Evolutionary conservation across 2,888 invertebrate genomes (phyloP).

Genomic region (Dolomedes plantarius): DNA sequence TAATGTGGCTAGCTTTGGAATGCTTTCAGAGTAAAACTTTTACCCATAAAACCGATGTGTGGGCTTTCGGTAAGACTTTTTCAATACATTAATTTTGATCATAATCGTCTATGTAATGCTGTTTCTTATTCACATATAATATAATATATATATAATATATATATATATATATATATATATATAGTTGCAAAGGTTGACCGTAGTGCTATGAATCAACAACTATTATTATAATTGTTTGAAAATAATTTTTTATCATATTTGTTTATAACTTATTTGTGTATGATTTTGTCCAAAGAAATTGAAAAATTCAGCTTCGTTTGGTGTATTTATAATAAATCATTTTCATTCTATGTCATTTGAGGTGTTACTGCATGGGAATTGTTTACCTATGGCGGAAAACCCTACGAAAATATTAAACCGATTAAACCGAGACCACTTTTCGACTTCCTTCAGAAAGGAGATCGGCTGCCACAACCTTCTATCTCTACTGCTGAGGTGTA

Average conservation of each 20-base stretch:
- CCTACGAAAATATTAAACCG: constrained; percentile 95
- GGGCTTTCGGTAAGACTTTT: constrained; percentile 94
- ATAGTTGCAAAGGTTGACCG: no score
- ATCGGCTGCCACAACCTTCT: constrained; percentile 92
- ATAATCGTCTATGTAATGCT: no score
- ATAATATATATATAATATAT: no score
- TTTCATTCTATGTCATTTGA: constrained; percentile 73
- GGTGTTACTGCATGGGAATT: constrained; percentile 98
- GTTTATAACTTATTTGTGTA: neutral
- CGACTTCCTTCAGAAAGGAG: constrained; percentile 93
- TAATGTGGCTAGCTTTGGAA: no score
- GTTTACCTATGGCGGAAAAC: no score
- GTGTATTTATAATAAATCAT: neutral
- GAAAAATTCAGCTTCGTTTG: no score
- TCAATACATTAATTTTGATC: no score
- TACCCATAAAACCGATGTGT: constrained; percentile 98
- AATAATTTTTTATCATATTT: neutral
- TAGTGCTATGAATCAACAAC: no score
- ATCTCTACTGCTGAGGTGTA: constrained; percentile 97
- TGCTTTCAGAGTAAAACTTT: constrained; percentile 96
- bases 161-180: no score
- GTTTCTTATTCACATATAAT: no score
- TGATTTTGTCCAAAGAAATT: no score
- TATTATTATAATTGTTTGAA: no score
- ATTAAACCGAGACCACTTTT: constrained; percentile 94